Evolutionary conservation across 2,113 vertebrate genomes (phyloP), one percentile per base, ranked within the genome.

Genomic region (Scopus umbretta): DNA sequence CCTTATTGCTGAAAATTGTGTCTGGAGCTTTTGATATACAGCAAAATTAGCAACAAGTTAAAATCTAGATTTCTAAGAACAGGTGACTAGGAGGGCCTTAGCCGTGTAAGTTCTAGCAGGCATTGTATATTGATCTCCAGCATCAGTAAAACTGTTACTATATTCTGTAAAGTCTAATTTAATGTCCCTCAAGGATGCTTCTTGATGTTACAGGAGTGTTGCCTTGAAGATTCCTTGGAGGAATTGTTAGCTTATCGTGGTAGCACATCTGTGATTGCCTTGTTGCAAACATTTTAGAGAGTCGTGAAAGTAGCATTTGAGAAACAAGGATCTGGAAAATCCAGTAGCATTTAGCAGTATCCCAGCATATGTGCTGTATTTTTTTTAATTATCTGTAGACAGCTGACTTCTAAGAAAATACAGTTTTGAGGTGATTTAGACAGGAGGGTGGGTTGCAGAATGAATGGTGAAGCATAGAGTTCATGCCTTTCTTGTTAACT

Each of bases 401-500:
- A 70, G 5, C 30, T 53, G 49, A 27, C 12, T 68, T 61, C 17
- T 55, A 80, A 75, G 47, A 70, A 83, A 23, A 32, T 47, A 30
- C 27, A 2, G 5, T 79, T 75, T 72, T 75, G 58, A 74, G 42
- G 30, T 71, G 71, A 16, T 68, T 38, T 56, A 56, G 65, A 38
- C 27, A 67, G 58, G 42, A 32, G 55, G 10, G 5, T 1, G 5
- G 16, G 56, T 73, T 61, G 16, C 45, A 45, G 63, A 68, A 49
- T 40, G 20, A 59, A 63, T 38, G n/a, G 42, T 34, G 67, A 61
- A 78, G 80, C 50, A 49, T 5, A 20, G 61, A 58, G 38, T 52
- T 83, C 34, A 42, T 56, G 50, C 67, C 59, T 92, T 52, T 74
- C 73, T 79, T 91, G 52, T 96, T 97, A 97, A 98, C 68, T 95